Base-by-base conservation (phyloP, 2,888 invertebrate genomes). In the Cataglyphis altisquamis region DNA sequence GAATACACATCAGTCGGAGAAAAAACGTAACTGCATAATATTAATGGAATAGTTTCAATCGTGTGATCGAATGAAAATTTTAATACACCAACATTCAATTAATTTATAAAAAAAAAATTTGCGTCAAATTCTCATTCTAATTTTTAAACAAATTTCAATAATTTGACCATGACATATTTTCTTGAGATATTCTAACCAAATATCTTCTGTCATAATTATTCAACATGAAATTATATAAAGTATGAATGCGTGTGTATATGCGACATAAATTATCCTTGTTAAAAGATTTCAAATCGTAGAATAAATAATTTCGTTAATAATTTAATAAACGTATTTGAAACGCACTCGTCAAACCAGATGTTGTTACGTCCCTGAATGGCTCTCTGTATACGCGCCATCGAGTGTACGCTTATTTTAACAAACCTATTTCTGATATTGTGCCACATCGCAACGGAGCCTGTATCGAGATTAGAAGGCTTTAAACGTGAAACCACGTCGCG, bases 371-470 rank as follows among this genome's bases (percentile, higher is more conserved):
- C 90, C 91, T 90, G 91, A 85, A 85, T 85, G 82, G 85, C 86
- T 74, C 90, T 89, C 90, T 89, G 88, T 86, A 84, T 87, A 21
- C 78, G 89, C 90, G 90, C 87, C 91, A 87, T 87, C 89, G 86
- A 91, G 89, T 89, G 90, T 91, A 91, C 90, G 91, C 90, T 92
- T 92, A 92, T 92, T 92, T 92, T 91, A 92, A 92, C 91, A 92
- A 92, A 90, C 91, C 91, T 92, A 92, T 92, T 92, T 92, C 92
- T 91, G 91, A 92, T 92, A 91, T 91, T 91, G 91, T 89, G 92
- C 90, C 91, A 89, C 91, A 89, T 89, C 89, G 86, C 86, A 82
- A 88, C 86, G 88, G 84, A 73, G 84, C 72, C 89, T 90, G 89
- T 89, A 91, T 91, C 89, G 89, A 89, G 91, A 91, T 92, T 91